A percentile compares a stretch with the other conserved stretches of the same genome.
These are phyloP conservation scores for Rhodinocichla rosea DNA, from an alignment of 2,113 vertebrate species.

Conservation along the genomic window DNA sequence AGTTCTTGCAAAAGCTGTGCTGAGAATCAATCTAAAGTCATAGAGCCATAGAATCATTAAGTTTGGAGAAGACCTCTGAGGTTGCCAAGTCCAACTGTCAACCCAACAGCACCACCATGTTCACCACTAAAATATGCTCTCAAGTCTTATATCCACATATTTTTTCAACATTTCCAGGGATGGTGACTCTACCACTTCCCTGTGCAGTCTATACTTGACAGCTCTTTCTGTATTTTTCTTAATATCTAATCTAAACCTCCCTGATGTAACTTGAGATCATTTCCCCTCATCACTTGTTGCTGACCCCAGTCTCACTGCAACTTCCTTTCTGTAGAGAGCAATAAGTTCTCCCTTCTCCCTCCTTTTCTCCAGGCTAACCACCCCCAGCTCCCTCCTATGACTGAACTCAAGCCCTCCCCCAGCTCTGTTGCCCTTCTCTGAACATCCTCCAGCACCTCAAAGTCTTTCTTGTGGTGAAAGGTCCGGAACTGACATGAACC, in stretches of 20 bases:
- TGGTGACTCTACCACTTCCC: background rate
- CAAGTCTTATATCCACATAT: background rate
- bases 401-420: background rate
- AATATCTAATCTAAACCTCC: background rate
- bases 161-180: background rate
- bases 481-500: background rate
- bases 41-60: background rate
- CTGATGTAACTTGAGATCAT: background rate
- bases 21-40: background rate
- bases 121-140: background rate
- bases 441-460: background rate
- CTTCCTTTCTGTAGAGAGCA: background rate
- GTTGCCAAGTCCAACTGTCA: background rate
- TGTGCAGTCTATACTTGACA: background rate
- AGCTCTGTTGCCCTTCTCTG: background rate
- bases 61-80: background rate
- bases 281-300: background rate
- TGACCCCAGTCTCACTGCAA: background rate
- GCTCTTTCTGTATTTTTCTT: background rate
- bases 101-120: background rate
- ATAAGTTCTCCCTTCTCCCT: no score
- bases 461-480: background rate
- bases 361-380: background rate
- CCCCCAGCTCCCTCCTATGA: background rate
- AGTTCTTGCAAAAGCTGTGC: background rate